Conservation (phyloP, 2,113 vertebrate species). For the Hippopotamus amphibius region DNA sequence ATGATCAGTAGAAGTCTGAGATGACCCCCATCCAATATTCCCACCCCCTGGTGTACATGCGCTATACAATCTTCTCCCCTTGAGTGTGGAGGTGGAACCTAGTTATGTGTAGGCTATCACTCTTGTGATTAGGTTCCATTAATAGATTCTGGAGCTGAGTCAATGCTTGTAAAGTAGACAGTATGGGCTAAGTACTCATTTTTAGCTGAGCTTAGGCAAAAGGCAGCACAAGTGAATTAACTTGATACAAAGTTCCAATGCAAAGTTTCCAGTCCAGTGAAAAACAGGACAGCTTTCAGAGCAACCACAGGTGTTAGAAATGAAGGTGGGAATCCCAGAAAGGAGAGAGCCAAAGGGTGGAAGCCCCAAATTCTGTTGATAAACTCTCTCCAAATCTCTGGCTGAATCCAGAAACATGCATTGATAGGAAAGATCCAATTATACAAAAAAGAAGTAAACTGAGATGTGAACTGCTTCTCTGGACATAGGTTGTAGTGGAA, state of each 20-base stretch:
- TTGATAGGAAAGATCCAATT: neutral
- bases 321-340: neutral
- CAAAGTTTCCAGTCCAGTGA: neutral
- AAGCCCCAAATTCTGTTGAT: neutral
- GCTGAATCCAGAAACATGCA: neutral
- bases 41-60: neutral
- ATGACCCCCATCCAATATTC: fast-evolving
- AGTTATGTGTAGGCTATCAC: neutral
- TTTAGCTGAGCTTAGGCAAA: neutral
- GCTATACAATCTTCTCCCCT: neutral
- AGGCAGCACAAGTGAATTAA: neutral
- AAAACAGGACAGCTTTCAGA: neutral
- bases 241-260: neutral
- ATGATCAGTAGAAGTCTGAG: neutral
- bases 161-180: neutral
- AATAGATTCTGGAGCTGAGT: neutral
- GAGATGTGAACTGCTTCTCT: neutral
- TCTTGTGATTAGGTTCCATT: neutral
- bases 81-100: neutral
- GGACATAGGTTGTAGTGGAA: neutral
- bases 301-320: neutral
- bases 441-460: neutral
- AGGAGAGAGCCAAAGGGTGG: neutral
- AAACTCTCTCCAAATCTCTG: neutral
- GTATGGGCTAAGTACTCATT: neutral